phyloP scores from a whole-genome alignment of 2,888 invertebrate species.

The Fragum whitleyi region DNA sequence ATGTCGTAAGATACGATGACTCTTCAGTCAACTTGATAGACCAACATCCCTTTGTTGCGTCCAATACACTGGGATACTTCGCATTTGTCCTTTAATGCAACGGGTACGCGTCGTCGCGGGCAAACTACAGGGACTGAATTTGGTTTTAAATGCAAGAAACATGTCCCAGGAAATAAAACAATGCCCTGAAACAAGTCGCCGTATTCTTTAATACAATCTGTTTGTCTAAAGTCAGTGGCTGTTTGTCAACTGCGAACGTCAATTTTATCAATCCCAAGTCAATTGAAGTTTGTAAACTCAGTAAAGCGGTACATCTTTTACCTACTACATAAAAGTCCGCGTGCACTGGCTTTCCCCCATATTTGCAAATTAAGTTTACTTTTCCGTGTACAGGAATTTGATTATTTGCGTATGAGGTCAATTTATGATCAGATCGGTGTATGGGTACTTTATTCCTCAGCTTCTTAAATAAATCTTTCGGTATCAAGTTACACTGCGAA shows the following conservation, averaged over 20 bases:
- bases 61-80: conserved; percentile 22
- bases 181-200: conserved; percentile 41
- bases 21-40: conserved; percentile 48
- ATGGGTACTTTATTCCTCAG: not conserved
- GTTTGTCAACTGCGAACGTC: conserved; percentile 29
- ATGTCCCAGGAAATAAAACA: conserved; percentile 41
- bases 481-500: not conserved
- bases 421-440: not conserved
- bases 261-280: conserved; percentile 39
- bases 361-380: not conserved
- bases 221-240: not conserved
- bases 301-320: conserved; percentile 24
- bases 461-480: not conserved
- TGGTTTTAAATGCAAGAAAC: conserved; percentile 23
- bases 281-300: conserved; percentile 39
- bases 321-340: conserved; percentile 24
- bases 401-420: not conserved
- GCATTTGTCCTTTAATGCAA: conserved; percentile 40
- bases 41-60: conserved; percentile 34
- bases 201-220: conserved; percentile 34
- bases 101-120: conserved; percentile 35
- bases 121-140: conserved; percentile 30
- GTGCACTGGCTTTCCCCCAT: not conserved
- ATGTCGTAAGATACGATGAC: conserved; percentile 41
- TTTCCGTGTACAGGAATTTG: not conserved